A percentile compares a stretch with the other conserved stretches of the same genome.
Evolutionary conservation across 2,113 vertebrate genomes (phyloP).

Genomic region (Rhegmatorhina hoffmannsi): DNA sequence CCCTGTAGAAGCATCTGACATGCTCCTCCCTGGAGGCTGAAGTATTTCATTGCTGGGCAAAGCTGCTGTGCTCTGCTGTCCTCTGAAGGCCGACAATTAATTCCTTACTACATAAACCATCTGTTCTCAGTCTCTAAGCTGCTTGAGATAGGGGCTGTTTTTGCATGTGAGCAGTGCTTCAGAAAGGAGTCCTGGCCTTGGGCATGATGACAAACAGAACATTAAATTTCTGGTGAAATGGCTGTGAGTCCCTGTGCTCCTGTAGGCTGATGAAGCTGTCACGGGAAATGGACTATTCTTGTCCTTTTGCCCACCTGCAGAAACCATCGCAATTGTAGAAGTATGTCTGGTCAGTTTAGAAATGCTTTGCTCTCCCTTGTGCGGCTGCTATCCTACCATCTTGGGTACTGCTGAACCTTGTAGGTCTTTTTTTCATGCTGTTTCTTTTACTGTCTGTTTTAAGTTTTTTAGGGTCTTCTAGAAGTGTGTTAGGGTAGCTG

Average conservation of each 20-base stretch:
- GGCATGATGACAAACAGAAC: not conserved
- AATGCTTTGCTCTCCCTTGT: not conserved
- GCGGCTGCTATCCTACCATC: not conserved
- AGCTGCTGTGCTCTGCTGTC: not conserved
- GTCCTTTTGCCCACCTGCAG: not conserved
- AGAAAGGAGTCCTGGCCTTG: not conserved
- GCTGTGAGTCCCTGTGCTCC: not conserved
- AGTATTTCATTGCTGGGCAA: not conserved
- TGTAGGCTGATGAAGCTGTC: not conserved
- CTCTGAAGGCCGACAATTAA: not conserved
- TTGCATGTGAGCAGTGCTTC: not conserved
- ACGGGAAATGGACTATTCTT: not conserved
- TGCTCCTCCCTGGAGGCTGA: not conserved
- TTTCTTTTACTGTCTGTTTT: not conserved
- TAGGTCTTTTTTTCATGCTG: not conserved
- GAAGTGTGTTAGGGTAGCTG: fast-evolving
- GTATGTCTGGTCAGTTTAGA: not conserved
- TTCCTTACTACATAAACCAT: not conserved
- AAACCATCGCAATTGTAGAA: not conserved
- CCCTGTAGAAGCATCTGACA: not conserved
- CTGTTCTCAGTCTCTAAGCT: not conserved
- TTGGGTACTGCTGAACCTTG: not conserved
- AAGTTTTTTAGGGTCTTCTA: not conserved
- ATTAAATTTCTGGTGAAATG: not conserved
- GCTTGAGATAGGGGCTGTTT: not conserved